Base-by-base conservation (phyloP, 2,888 invertebrate genomes). In the Thereva nobilitata region DNA sequence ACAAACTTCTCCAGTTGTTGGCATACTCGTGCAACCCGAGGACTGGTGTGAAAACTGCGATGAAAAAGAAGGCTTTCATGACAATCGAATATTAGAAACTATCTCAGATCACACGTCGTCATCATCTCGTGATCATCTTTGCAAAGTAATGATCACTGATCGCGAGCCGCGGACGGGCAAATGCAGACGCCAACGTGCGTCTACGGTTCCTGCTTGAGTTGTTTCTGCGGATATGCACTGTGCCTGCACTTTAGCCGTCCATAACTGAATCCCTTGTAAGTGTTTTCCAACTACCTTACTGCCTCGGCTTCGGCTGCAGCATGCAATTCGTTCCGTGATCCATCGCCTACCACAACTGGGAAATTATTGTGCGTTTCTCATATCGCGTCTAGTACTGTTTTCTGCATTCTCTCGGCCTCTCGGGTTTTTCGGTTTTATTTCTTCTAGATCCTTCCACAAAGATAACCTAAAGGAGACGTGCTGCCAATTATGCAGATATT, bases 211-310 rank as follows among this genome's bases (percentile, higher is more conserved):
- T 50, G n/a, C 34, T 23, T 41, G 23, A 38, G 35, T 38, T 42
- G 42, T 4, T 42, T 42, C 8, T 9, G n/a, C n/a, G 42, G 3
- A 7, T 42, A n/a, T n/a, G 7, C 7, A 42, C 4, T 42, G 2
- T 9, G 3, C n/a, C 42, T 42, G 42, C 61, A 61, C 61, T 50
- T 61, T 50, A 40, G 50, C 61, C 42, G 50, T 50, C 50, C 50
- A 54, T 64, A 64, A 64, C 64, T 64, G 64, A 64, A 64, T 64
- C 54, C 54, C 54, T 64, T 47, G 64, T 64, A 64, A 55, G 37
- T 52, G 64, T 47, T 54, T 41, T 23, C 23, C 23, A 23, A 49
- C 40, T 61, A 12, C 50, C 40, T 50, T 10, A 35, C 12, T 40
- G 9, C n/a, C 53, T 53, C 1, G 9, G 38, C 6, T 9, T 12